Conservation (phyloP, 1,140 invertebrate species). For the Microvelia longipes region DNA sequence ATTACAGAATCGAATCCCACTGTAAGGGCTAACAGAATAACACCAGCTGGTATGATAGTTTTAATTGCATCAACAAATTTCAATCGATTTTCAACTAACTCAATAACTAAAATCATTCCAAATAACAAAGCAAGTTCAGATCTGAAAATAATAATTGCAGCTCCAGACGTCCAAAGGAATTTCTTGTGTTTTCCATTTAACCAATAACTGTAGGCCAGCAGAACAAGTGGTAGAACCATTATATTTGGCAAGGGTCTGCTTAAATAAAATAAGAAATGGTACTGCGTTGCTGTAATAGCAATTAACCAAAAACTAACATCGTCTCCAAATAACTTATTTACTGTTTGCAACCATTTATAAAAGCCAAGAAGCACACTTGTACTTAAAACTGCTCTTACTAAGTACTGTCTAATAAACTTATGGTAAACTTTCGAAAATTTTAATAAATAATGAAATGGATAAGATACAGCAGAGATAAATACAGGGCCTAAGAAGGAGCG, state of each 20-base stretch:
- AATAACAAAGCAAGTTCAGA: constrained; percentile 76
- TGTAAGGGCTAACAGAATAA: constrained; percentile 51
- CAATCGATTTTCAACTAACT: constrained; percentile 44
- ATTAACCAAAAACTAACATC: constrained; percentile 68
- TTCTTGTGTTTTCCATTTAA: constrained; percentile 52
- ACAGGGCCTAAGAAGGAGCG: constrained; percentile 89
- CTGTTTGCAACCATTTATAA: constrained; percentile 48
- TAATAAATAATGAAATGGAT: constrained; percentile 53
- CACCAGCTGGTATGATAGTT: constrained; percentile 51
- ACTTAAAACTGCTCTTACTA: constrained; percentile 68
- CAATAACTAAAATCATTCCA: constrained; percentile 69
- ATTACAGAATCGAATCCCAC: constrained; percentile 80
- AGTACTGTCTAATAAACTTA: constrained; percentile 81
- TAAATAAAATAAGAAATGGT: constrained; percentile 95
- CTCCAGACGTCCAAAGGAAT: constrained; percentile 72
- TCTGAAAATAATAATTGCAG: constrained; percentile 80
- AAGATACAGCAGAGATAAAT: constrained; percentile 60
- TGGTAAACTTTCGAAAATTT: constrained; percentile 39
- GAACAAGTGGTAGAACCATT: constrained; percentile 82
- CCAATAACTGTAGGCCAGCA: constrained; percentile 75
- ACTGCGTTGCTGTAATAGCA: constrained; percentile 75
- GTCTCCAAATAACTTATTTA: constrained; percentile 60
- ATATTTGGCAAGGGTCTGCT: constrained; percentile 90
- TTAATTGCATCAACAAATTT: constrained; percentile 39
- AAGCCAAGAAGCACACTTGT: constrained; percentile 57